These are phyloP conservation scores for Diorhabda carinulata DNA, from an alignment of 1,140 invertebrate genomes.

Conservation along the genomic window DNA sequence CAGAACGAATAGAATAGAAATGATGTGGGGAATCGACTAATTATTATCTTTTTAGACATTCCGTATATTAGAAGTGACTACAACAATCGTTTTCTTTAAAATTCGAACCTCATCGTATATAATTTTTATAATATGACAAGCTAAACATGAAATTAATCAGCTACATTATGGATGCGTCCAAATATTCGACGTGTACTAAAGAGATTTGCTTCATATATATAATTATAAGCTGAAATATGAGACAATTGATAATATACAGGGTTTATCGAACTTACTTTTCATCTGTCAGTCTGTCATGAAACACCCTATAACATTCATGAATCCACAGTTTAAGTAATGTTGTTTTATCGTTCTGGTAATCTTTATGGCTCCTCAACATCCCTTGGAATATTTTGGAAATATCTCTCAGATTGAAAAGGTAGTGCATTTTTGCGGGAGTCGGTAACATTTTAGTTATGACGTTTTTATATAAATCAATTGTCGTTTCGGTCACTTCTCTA, in stretches of 20 bases:
- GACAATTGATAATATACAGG: neutral
- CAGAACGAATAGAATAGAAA: no score
- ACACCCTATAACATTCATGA: slow-evolving; percentile 79
- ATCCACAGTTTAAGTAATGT: slow-evolving; percentile 75
- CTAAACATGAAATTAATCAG: no score
- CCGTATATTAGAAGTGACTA: no score
- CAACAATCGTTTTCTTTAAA: no score
- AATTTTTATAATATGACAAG: no score
- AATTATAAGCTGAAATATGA: neutral
- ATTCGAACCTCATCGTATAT: no score
- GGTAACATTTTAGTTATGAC: slow-evolving; percentile 71
- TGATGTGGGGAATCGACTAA: no score
- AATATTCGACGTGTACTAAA: no score
- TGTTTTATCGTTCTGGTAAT: slow-evolving; percentile 67
- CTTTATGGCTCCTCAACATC: slow-evolving; percentile 67
- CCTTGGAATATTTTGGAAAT: slow-evolving; percentile 77
- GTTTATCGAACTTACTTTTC: slow-evolving; percentile 54
- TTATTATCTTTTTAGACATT: no score
- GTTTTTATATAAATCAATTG: slow-evolving; percentile 70
- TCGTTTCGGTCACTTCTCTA: slow-evolving; percentile 59
- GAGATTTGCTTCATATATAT: neutral
- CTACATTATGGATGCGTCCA: no score
- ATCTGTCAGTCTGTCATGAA: slow-evolving; percentile 75
- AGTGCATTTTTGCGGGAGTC: slow-evolving; percentile 84
- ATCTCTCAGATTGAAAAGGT: slow-evolving; percentile 81